Evolutionary conservation across 2,113 vertebrate genomes (phyloP).

Genomic region (Oenanthe melanoleuca): DNA sequence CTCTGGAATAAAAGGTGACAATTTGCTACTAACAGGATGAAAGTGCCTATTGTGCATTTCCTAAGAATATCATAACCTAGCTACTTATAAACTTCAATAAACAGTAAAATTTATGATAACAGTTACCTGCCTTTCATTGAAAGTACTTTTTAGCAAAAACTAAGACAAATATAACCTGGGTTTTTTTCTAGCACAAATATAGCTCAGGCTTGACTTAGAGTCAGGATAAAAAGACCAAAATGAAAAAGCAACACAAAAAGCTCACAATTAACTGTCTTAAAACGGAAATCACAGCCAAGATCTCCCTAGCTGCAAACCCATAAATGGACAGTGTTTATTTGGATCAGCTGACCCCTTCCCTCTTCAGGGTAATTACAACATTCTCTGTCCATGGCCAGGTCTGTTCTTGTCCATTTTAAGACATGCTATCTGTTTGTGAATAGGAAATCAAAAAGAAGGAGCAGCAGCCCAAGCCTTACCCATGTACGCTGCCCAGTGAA

Average conservation of each 20-base stretch:
- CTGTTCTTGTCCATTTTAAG: not conserved
- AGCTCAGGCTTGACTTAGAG: not conserved
- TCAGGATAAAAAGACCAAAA: not conserved
- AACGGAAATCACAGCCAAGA: not conserved
- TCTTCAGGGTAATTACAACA: not conserved
- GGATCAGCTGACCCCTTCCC: not conserved
- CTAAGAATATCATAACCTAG: not conserved
- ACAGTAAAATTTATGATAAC: not conserved
- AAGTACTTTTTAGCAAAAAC: not conserved
- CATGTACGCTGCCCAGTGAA: conserved; percentile 97
- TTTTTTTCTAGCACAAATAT: not conserved
- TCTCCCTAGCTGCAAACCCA: not conserved
- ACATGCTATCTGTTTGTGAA: not conserved
- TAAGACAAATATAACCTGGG: not conserved
- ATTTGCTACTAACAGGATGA: not conserved
- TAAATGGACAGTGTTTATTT: not conserved
- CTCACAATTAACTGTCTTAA: not conserved
- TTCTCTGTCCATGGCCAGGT: not conserved
- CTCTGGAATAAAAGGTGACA: not conserved
- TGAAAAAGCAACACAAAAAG: not conserved
- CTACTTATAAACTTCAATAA: not conserved
- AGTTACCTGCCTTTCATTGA: not conserved
- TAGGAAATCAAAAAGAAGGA: not conserved
- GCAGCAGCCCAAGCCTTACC: conserved; percentile 77
- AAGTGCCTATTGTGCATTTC: not conserved